phyloP scores from a whole-genome alignment of 2,888 invertebrate genomes.

The Macroteleia sp. region DNA sequence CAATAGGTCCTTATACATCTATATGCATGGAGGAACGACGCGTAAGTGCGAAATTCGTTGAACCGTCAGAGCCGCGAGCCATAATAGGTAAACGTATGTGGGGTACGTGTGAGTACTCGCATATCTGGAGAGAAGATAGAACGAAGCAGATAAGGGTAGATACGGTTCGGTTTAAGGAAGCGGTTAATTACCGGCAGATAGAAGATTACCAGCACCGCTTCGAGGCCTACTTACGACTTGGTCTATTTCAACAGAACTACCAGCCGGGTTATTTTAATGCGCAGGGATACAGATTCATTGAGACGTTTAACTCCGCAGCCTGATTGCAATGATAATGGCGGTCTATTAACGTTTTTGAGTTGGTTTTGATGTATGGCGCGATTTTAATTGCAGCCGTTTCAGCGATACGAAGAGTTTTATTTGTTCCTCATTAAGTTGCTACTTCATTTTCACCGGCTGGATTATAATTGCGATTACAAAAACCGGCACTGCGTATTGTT shows the following conservation, averaged over 20 bases:
- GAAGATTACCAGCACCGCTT: constrained; percentile 67
- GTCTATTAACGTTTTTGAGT: constrained; percentile 47
- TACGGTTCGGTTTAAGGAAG: constrained; percentile 79
- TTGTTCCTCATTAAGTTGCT: constrained; percentile 13
- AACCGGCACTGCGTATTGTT: constrained; percentile 8
- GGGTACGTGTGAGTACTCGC: constrained; percentile 56
- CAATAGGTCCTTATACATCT: constrained; percentile 29
- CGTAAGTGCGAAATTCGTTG: constrained; percentile 62
- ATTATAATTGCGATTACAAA: constrained; percentile 19
- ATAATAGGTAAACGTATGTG: constrained; percentile 55
- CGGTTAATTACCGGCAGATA: constrained; percentile 80
- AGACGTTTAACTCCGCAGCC: constrained; percentile 50
- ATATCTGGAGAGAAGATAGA: constrained; percentile 67
- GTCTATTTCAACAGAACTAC: constrained; percentile 58
- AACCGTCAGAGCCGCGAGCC: constrained; percentile 52
- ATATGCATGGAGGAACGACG: constrained; percentile 24
- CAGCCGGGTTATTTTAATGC: constrained; percentile 42
- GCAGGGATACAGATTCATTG: constrained; percentile 56
- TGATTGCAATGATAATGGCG: constrained; percentile 40
- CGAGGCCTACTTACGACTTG: constrained; percentile 60
- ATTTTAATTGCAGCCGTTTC: constrained; percentile 44
- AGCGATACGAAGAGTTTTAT: constrained; percentile 14
- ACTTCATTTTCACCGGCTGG: constrained; percentile 3
- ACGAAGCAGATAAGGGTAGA: constrained; percentile 75
- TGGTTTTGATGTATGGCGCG: constrained; percentile 25